phyloP scores from a whole-genome alignment of 64 coral and sea anemone species.

The Cladopsammia gracilis region DNA sequence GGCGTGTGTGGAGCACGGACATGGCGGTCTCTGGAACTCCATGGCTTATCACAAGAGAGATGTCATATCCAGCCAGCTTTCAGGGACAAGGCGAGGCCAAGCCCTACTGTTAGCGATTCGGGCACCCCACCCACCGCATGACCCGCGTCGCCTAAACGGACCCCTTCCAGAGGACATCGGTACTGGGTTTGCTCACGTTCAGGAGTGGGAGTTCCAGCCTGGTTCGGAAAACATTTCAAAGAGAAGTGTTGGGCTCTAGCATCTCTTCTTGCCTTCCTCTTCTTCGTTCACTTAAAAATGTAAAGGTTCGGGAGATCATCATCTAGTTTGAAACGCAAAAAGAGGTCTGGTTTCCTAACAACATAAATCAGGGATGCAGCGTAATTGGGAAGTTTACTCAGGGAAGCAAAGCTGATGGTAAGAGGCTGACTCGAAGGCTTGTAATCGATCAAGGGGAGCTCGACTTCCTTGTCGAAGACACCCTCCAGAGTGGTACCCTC shows the following conservation, averaged over 20 bases:
- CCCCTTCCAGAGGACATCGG: no score
- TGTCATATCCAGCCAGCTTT: no score
- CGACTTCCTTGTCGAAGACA: neutral
- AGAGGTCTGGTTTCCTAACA: neutral
- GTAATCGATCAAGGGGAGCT: neutral
- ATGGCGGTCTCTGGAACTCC: no score
- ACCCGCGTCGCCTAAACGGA: no score
- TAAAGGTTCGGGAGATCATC: neutral
- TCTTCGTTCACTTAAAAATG: neutral
- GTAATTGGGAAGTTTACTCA: conserved; percentile 22
- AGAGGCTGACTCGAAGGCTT: conserved; percentile 6
- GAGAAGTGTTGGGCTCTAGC: neutral
- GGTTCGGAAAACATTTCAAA: neutral
- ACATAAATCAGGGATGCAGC: neutral
- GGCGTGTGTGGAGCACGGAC: no score
- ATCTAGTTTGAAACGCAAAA: neutral
- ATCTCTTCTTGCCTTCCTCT: neutral
- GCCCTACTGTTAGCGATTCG: no score
- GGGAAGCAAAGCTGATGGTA: neutral
- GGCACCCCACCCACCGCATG: no score
- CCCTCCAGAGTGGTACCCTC: neutral
- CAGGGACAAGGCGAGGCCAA: no score
- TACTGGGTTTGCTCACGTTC: no score
- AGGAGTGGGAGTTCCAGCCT: no score
- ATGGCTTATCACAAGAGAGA: no score